Base-by-base conservation (phyloP, 2,113 vertebrate species). In the Phocoena phocoena region DNA sequence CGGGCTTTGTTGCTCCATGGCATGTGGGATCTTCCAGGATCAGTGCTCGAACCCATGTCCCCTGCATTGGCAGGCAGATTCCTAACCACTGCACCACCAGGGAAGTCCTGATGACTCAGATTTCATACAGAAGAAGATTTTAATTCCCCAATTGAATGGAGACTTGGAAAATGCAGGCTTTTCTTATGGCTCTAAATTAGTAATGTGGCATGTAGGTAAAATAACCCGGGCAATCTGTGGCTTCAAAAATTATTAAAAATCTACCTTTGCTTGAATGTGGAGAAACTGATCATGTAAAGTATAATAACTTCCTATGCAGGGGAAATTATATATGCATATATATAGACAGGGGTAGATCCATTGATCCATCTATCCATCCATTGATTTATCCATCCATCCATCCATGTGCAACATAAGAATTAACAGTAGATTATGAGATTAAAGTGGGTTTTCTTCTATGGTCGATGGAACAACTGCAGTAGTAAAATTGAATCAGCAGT, bases 141-240 rank as follows among this genome's bases (percentile, higher is more conserved):
- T 83, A 9, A 88, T 65, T 58, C 87, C 44, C 90, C 67, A 93
- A 58, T 0, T 95, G 79, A 97, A 97, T 4, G 53, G 96, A 55
- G 96, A 96, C 95, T 97, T 85, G 50, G 81, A 76, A 85, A 88
- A 85, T 80, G 65, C 38, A 84, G 71, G 82, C 67, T 96, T 81
- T 98, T 97, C 74, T 92, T 67, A 50, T 93, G 84, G 67, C 90
- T 93, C 95, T 97, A 96, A 97, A 94, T 98, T 98, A 97, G 93
- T 97, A 97, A 98, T 38, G 36, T 91, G 71, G 14, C 65, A 50
- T 70, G 23, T 38, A 89, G 84, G 73, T 33, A 95, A 93, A 73
- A 84, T 95, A 53, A 95, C 12, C 21, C 26, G 21, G 73, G 53
- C 15, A 73, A 67, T 36, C 58, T 21, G 33, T 92, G 55, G 15